Percentiles rank a stretch among this genome's conserved stretches.
These are phyloP conservation scores for Pollenia griseotomentosa DNA, from an alignment of 2,888 invertebrate genomes.

Conservation along the genomic window DNA sequence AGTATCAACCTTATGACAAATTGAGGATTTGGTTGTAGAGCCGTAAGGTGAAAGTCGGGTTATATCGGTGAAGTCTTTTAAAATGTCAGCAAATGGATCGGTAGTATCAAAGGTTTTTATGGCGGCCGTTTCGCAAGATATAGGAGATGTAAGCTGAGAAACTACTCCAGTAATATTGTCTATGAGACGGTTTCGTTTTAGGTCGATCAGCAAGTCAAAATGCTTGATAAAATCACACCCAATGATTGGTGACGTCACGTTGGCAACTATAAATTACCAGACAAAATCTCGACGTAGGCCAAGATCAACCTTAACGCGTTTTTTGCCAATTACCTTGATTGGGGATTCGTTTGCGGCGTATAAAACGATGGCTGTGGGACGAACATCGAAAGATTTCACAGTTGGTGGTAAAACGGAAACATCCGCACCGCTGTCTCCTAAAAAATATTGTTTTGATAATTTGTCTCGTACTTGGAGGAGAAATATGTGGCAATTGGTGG, in stretches of 20 bases:
- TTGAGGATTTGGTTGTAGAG: too few relatives aligned
- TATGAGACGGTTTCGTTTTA: slow-evolving; percentile 8
- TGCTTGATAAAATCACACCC: slow-evolving; percentile 31
- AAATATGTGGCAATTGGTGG: too few relatives aligned
- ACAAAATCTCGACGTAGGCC: not conserved
- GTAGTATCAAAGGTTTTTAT: slow-evolving; percentile 4
- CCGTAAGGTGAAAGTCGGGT: slow-evolving; percentile 45
- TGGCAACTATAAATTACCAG: not conserved
- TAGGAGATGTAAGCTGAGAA: not conserved
- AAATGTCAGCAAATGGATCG: too few relatives aligned
- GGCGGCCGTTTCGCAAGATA: not conserved
- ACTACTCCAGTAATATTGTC: not conserved
- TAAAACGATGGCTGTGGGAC: not conserved
- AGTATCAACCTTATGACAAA: too few relatives aligned
- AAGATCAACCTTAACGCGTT: not conserved
- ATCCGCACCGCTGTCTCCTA: too few relatives aligned
- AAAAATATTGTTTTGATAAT: not conserved
- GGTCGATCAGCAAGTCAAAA: slow-evolving; percentile 22
- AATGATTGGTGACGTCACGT: slow-evolving; percentile 30
- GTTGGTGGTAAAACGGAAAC: not conserved
- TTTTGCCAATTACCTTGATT: slow-evolving; percentile 9
- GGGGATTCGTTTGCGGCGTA: not conserved
- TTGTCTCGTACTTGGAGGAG: too few relatives aligned
- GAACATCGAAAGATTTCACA: not conserved
- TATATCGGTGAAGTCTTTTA: slow-evolving; percentile 9